These are phyloP conservation scores for Eupsilia transversa DNA, from an alignment of 2,888 invertebrate genomes.

Conservation along the genomic window DNA sequence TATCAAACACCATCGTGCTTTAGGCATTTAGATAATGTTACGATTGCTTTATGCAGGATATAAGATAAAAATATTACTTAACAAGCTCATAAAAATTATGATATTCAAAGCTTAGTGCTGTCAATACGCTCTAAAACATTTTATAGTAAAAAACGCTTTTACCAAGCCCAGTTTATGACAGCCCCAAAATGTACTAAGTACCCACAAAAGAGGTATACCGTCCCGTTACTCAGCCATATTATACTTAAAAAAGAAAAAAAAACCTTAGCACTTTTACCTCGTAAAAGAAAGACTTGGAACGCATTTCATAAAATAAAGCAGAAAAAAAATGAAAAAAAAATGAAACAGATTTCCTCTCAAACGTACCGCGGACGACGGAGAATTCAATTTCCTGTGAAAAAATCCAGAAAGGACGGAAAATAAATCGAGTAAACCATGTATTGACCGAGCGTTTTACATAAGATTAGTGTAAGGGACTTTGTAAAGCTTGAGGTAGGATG, in stretches of 20 bases:
- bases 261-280: constrained; percentile 57
- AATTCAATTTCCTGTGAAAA: constrained; percentile 85
- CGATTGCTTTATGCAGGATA: neutral
- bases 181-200: constrained; percentile 44
- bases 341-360: constrained; percentile 54
- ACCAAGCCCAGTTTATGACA: constrained; percentile 44
- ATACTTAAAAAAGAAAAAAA: constrained; percentile 46
- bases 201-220: constrained; percentile 38
- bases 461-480: constrained; percentile 55
- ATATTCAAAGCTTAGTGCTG: constrained; percentile 16
- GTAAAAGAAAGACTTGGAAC: constrained; percentile 57
- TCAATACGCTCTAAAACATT: constrained; percentile 47
- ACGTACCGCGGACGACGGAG: constrained; percentile 70
- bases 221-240: constrained; percentile 41
- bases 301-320: constrained; percentile 56
- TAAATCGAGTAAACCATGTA: constrained; percentile 61
- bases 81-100: constrained; percentile 8
- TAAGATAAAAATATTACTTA: neutral
- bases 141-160: constrained; percentile 51
- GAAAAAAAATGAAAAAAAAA: constrained; percentile 46
- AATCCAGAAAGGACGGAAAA: constrained; percentile 70
- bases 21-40: neutral
- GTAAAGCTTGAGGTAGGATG: constrained; percentile 13
- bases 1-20: neutral
- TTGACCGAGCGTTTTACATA: constrained; percentile 67